Conservation (phyloP, 1,140 invertebrate genomes). For the Eupristina koningsbergeri region DNA sequence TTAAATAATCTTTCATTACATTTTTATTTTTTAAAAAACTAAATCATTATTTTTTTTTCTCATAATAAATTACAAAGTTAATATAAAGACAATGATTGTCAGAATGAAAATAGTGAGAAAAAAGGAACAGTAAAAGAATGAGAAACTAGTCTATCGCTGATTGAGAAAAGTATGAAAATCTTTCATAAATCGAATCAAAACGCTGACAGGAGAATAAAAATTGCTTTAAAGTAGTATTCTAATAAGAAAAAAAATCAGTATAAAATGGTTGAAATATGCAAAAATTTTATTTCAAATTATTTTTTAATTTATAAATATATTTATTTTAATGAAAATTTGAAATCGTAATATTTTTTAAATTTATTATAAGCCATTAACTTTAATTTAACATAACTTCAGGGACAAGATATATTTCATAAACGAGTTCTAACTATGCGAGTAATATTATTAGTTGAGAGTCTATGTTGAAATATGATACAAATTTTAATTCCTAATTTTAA, state of each 20-base stretch:
- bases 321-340: background rate
- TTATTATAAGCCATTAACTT: background rate
- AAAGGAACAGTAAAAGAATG: background rate
- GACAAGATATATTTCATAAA: background rate
- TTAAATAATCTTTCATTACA: no score
- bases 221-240: background rate
- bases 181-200: background rate
- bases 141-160: background rate
- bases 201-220: background rate
- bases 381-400: background rate
- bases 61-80: no score
- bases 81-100: background rate
- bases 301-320: background rate
- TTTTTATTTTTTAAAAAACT: no score
- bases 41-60: no score
- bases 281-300: background rate
- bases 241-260: no score
- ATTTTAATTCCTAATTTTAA: background rate
- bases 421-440: background rate
- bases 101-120: background rate
- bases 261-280: no score
- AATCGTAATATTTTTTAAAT: background rate
- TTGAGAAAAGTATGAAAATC: constrained; percentile 1
- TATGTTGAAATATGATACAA: background rate
- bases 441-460: background rate